A percentile compares a stretch with the other conserved stretches of the same genome.
Conservation (phyloP, 2,113 vertebrate species). For the Okapia johnstoni region DNA sequence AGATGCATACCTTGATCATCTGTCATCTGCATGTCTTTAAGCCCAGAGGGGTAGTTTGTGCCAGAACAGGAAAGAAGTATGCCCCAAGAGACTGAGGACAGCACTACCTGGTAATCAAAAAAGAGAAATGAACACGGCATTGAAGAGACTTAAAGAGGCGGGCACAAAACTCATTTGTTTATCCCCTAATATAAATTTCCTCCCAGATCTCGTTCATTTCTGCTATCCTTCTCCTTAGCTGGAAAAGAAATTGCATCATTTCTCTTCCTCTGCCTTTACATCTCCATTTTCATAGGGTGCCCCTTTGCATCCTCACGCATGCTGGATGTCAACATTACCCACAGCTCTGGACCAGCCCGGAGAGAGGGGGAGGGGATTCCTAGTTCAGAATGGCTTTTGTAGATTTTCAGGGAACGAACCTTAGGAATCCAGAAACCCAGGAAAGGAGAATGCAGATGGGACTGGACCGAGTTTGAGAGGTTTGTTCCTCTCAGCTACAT, state of each 20-base stretch:
- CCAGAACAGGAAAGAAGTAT: constrained; percentile 75
- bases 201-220: constrained; percentile 71
- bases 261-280: constrained; percentile 72
- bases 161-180: constrained; percentile 81
- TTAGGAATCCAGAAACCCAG: not conserved
- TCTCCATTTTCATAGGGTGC: constrained; percentile 54
- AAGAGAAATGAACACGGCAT: constrained; percentile 74
- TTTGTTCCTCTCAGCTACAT: not conserved
- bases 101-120: constrained; percentile 77
- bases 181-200: constrained; percentile 78
- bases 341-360: not conserved
- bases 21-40: constrained; percentile 78
- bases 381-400: not conserved
- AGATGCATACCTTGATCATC: constrained; percentile 72
- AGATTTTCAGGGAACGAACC: not conserved
- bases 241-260: constrained; percentile 77
- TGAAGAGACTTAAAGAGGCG: constrained; percentile 71
- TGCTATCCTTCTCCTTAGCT: constrained; percentile 76
- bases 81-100: constrained; percentile 76
- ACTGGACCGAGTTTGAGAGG: not conserved
- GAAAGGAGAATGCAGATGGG: not conserved
- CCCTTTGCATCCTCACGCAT: constrained; percentile 60
- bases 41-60: constrained; percentile 77
- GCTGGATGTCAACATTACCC: constrained; percentile 57
- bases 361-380: too few species aligned